phyloP scores from a whole-genome alignment of 1,140 invertebrate genomes.

The Lamellibrachia luymesi region DNA sequence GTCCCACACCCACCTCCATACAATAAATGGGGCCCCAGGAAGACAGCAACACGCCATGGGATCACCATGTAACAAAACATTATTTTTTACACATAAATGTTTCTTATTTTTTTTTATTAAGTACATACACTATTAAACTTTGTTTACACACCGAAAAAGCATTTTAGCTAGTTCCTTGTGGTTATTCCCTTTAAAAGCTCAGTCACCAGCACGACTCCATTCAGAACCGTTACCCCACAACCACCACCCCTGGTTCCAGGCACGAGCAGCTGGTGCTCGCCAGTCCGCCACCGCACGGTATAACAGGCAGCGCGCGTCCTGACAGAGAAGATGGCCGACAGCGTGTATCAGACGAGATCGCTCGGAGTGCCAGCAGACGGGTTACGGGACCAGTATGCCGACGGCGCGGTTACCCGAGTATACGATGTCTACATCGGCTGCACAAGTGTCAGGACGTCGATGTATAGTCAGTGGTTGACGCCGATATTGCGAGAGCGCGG shows the following conservation, averaged over 20 bases:
- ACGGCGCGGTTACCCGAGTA: conserved; percentile 81
- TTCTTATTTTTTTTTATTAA: too few species aligned
- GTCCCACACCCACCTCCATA: too few species aligned
- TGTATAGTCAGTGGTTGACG: conserved; percentile 78
- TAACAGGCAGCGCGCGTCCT: neutral
- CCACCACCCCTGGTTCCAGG: too few species aligned
- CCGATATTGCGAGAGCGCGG: conserved; percentile 69
- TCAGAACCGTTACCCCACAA: neutral
- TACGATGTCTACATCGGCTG: conserved; percentile 87
- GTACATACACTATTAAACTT: too few species aligned
- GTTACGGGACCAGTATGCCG: conserved; percentile 80
- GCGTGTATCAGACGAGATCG: conserved; percentile 72
- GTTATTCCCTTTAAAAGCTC: neutral
- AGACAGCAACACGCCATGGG: too few species aligned
- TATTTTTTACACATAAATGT: too few species aligned
- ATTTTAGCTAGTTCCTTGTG: neutral
- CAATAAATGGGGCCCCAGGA: too few species aligned
- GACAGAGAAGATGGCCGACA: conserved; percentile 47
- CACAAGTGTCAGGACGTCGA: conserved; percentile 75
- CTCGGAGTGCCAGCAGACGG: conserved; percentile 78
- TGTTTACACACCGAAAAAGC: too few species aligned
- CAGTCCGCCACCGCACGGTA: neutral
- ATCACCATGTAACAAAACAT: too few species aligned
- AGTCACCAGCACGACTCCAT: neutral
- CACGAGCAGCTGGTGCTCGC: neutral